These are phyloP conservation scores for Copidosoma floridanum DNA, from an alignment of 1,140 invertebrate genomes.

Conservation along the genomic window DNA sequence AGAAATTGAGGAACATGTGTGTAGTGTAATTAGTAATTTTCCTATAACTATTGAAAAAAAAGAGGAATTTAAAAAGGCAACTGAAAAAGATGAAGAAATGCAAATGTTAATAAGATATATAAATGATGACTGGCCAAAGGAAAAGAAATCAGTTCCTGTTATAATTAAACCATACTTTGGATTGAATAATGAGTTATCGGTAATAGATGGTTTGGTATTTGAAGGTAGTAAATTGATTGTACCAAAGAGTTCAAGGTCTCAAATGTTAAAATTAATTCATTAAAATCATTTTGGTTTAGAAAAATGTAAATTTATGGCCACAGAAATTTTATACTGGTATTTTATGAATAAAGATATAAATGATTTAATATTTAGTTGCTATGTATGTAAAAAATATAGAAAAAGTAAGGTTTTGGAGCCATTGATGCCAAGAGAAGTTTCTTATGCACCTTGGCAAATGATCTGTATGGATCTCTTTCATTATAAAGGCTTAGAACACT, in stretches of 20 bases:
- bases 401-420: conserved; percentile 38
- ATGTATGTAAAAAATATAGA: conserved; percentile 35
- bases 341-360: conserved; percentile 43
- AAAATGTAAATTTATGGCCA: conserved; percentile 41
- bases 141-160: conserved; percentile 24
- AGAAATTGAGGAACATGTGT: conserved; percentile 16
- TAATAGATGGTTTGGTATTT: conserved; percentile 39
- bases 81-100: no score
- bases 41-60: conserved; percentile 19
- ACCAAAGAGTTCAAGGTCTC: conserved; percentile 33
- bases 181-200: conserved; percentile 27
- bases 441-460: conserved; percentile 36
- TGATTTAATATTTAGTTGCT: conserved; percentile 33
- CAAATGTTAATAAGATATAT: conserved; percentile 26
- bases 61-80: no score
- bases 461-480: conserved; percentile 36
- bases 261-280: conserved; percentile 43
- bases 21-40: conserved; percentile 9
- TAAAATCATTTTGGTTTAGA: conserved; percentile 38
- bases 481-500: conserved; percentile 4
- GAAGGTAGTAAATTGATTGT: conserved; percentile 39
- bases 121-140: conserved; percentile 21
- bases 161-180: conserved; percentile 30
- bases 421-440: conserved; percentile 32
- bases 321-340: conserved; percentile 46